These are phyloP conservation scores for Hydraecia micacea DNA, from an alignment of 2,888 invertebrate genomes.

Conservation along the genomic window DNA sequence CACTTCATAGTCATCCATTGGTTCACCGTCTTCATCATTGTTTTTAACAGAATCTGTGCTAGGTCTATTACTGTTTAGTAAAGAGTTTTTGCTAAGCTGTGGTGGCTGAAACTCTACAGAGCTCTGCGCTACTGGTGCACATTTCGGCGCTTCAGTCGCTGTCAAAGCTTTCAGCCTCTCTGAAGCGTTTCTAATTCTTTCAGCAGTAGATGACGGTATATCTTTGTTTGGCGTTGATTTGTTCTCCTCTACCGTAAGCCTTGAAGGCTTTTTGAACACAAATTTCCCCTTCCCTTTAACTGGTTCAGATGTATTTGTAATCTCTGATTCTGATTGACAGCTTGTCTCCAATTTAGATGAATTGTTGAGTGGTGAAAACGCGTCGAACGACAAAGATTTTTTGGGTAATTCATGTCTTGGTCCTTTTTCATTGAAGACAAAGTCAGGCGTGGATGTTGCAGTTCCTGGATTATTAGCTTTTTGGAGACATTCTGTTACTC, in stretches of 20 bases:
- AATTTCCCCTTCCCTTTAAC: slow-evolving; percentile 83
- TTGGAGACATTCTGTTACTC: slow-evolving; percentile 34
- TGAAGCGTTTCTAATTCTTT: slow-evolving; percentile 80
- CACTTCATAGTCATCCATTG: slow-evolving; percentile 73
- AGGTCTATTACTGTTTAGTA: slow-evolving; percentile 73
- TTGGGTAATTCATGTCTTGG: slow-evolving; percentile 75
- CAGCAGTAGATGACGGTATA: slow-evolving; percentile 81
- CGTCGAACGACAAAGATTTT: slow-evolving; percentile 78
- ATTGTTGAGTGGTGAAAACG: slow-evolving; percentile 74
- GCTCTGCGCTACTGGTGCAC: slow-evolving; percentile 76
- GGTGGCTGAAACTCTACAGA: slow-evolving; percentile 85
- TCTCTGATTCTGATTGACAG: slow-evolving; percentile 70
- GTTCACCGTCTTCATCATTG: slow-evolving; percentile 64
- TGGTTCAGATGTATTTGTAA: slow-evolving; percentile 69
- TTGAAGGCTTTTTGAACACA: slow-evolving; percentile 85
- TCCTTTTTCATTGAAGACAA: slow-evolving; percentile 68
- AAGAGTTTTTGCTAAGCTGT: slow-evolving; percentile 75
- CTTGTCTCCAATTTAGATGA: slow-evolving; percentile 69
- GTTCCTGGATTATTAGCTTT: slow-evolving; percentile 48
- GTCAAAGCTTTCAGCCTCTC: slow-evolving; percentile 81
- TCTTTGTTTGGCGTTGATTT: slow-evolving; percentile 73
- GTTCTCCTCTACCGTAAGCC: slow-evolving; percentile 72
- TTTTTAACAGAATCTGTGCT: slow-evolving; percentile 74
- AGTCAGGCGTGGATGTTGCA: slow-evolving; percentile 79
- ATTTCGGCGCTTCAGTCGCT: slow-evolving; percentile 72